Conservation (phyloP, 2,797 vertebrate species). For the Acanthiza pusilla region DNA sequence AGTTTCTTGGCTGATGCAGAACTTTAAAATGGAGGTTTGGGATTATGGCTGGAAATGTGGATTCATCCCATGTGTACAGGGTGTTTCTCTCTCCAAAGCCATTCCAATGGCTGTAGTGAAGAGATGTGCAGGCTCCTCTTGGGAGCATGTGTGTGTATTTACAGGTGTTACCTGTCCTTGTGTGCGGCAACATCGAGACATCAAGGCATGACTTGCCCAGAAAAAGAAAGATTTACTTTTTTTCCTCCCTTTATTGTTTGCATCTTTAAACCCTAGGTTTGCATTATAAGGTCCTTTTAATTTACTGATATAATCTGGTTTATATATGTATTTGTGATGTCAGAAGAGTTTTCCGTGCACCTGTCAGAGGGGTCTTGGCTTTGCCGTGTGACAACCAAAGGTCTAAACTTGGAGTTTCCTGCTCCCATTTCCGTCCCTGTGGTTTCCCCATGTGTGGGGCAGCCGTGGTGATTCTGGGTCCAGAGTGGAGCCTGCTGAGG, state of each 20-base stretch:
- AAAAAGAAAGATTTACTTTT: background rate
- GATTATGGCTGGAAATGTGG: background rate
- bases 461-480: background rate
- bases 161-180: background rate
- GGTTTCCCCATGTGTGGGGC: rapidly evolving
- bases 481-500: rapidly evolving
- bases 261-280: background rate
- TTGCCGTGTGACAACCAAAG: background rate
- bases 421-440: rapidly evolving
- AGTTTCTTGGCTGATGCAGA: background rate
- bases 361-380: background rate
- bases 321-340: rapidly evolving
- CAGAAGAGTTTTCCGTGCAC: background rate
- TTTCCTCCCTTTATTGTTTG: rapidly evolving
- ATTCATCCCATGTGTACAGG: rapidly evolving
- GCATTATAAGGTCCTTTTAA: background rate
- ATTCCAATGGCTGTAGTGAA: rapidly evolving
- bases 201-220: background rate
- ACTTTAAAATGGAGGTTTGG: background rate
- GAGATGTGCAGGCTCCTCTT: background rate
- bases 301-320: background rate
- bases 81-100: background rate
- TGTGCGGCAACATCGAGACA: background rate
- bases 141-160: background rate
- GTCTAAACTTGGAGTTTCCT: background rate